Percentiles rank a stretch among this genome's conserved stretches.
phyloP scores from a whole-genome alignment of 2,797 vertebrate species.

The Pangasius macronema region DNA sequence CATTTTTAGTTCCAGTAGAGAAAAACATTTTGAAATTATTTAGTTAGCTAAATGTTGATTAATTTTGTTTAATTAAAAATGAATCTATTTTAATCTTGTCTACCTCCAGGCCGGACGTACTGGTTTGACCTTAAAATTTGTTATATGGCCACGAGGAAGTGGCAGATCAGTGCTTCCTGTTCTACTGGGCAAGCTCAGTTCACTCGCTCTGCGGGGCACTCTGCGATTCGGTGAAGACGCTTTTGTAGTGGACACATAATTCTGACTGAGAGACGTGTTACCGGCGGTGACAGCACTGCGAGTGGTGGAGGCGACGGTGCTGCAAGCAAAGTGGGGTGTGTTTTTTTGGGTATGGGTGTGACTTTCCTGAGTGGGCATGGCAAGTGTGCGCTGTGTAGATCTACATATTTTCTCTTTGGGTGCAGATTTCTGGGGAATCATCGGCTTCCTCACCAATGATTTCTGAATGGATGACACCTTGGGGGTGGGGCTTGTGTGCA shows the following conservation, averaged over 20 bases:
- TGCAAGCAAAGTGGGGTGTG: conserved; percentile 77
- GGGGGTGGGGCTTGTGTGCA: conserved; percentile 60
- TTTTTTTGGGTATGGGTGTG: conserved; percentile 33
- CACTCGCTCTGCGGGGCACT: conserved; percentile 71
- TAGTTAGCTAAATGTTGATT: background rate
- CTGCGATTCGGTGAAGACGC: conserved; percentile 52
- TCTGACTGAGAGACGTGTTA: background rate
- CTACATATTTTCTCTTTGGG: conserved; percentile 83
- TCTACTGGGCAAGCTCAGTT: conserved; percentile 54
- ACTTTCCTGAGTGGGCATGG: conserved; percentile 49
- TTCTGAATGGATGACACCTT: conserved; percentile 43
- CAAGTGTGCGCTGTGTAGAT: conserved; percentile 61
- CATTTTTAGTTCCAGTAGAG: background rate
- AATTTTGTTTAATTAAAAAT: background rate
- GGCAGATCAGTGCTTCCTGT: background rate
- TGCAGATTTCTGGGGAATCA: conserved; percentile 58
- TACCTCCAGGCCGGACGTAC: background rate
- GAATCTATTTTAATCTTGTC: background rate
- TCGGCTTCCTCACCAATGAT: conserved; percentile 50
- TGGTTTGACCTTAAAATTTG: background rate
- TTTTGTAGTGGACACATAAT: conserved; percentile 4
- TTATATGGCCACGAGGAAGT: background rate
- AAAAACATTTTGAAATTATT: background rate
- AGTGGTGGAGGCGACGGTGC: conserved; percentile 77
- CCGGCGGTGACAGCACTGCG: conserved; percentile 13